These are phyloP conservation scores for Ligdia adustata DNA, from an alignment of 2,888 invertebrate species.

Conservation along the genomic window DNA sequence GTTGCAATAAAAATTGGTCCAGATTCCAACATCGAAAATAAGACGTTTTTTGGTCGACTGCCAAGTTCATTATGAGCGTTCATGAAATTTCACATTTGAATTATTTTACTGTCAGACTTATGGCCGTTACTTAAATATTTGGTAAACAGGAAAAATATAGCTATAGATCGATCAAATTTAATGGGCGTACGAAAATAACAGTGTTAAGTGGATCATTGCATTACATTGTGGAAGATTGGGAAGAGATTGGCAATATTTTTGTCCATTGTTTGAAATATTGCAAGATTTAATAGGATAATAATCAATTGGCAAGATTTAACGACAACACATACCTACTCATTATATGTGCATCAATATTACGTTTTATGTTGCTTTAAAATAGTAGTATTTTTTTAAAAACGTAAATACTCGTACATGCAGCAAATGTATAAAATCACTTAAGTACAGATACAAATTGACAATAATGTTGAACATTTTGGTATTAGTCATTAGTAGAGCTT, in stretches of 20 bases:
- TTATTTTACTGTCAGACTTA: conserved; percentile 84
- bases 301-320: conserved; percentile 36
- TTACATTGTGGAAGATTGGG: conserved; percentile 52
- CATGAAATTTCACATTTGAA: conserved; percentile 85
- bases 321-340: no score
- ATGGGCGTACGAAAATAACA: conserved; percentile 74
- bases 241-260: conserved; percentile 47
- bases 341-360: no score
- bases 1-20: conserved; percentile 83
- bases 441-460: no score
- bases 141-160: conserved; percentile 84
- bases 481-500: no score
- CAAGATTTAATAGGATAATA: conserved; percentile 45
- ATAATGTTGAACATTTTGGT: no score
- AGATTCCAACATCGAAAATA: conserved; percentile 84
- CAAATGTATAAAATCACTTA: no score
- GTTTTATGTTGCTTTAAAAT: no score
- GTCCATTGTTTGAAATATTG: conserved; percentile 50
- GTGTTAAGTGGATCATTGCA: conserved; percentile 72
- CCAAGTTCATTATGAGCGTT: conserved; percentile 85
- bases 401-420: no score
- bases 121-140: conserved; percentile 84
- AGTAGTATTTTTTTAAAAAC: no score
- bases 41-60: conserved; percentile 83
- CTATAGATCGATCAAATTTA: conserved; percentile 81